phyloP scores from a whole-genome alignment of 2,888 invertebrate genomes.

The Clitarchus hookeri region DNA sequence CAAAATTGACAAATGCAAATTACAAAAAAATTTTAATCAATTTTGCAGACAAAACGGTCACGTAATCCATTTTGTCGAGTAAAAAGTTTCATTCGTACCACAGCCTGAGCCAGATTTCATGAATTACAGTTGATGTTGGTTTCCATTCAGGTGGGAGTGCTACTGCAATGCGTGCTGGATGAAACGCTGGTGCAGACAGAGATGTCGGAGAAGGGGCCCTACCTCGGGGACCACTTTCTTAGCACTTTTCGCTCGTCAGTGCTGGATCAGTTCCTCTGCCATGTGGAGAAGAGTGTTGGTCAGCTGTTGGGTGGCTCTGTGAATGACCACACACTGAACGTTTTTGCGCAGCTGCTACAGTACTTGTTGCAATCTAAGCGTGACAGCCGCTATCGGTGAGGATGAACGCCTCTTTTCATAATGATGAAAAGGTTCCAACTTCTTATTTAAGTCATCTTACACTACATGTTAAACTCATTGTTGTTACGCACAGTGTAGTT shows the following conservation, averaged over 20 bases:
- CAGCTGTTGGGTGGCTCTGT: slow-evolving; percentile 26
- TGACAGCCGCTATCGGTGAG: neutral
- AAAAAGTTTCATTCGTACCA: too few relatives aligned
- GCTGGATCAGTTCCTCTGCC: slow-evolving; percentile 30
- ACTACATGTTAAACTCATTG: too few relatives aligned
- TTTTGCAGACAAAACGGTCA: too few relatives aligned
- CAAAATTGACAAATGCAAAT: too few relatives aligned
- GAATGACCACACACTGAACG: neutral
- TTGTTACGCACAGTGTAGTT: too few relatives aligned
- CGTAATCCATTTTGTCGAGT: too few relatives aligned
- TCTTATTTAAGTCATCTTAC: too few relatives aligned
- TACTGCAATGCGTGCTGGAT: slow-evolving; percentile 31
- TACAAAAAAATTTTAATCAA: too few relatives aligned
- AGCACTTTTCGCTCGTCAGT: slow-evolving; percentile 30
- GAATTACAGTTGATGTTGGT: neutral
- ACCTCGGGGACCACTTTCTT: slow-evolving; percentile 40
- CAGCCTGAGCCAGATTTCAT: too few relatives aligned
- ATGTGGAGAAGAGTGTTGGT: slow-evolving; percentile 26
- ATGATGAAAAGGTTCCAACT: too few relatives aligned
- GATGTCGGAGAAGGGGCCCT: slow-evolving; percentile 25
- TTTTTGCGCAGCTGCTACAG: neutral
- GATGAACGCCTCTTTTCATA: neutral
- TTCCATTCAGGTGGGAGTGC: slow-evolving; percentile 29
- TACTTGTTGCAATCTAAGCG: neutral
- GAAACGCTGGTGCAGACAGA: slow-evolving; percentile 24